Evolutionary conservation across 2,888 invertebrate species (phyloP), one percentile per base, ranked within the genome.

Genomic region (Furcula furcula): DNA sequence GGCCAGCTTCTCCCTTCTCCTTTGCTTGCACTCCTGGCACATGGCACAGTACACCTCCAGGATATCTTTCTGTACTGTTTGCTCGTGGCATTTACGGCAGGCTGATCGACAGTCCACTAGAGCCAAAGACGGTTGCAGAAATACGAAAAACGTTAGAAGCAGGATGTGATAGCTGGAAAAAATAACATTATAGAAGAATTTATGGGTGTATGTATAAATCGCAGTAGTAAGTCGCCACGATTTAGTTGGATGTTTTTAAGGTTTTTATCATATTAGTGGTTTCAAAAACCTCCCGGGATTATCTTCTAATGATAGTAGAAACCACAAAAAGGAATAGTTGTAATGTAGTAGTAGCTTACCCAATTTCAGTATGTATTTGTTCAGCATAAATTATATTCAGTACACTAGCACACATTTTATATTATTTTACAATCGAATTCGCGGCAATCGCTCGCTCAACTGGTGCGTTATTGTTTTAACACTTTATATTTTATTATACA

Each of bases 1-100:
- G n/a, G n/a, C 11, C 29, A 52, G 29, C 20, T 56, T 52, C 38
- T 74, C 72, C 13, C 64, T 49, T 4, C 71, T 47, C 19, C 70
- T 50, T 31, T 59, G 62, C 39, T 70, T 70, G 46, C 84, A 85
- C 47, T 85, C 84, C 7, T 65, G 47, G 48, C 85, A 85, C 85
- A 85, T 83, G 12, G 77, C 65, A 48, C 85, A 85, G 66, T 82
- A 75, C 13, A 84, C 74, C 34, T 81, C 75, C 28, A 79, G 33
- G n/a, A 78, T 32, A 0, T 58, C 50, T 0, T 57, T 40, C 7
- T 55, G 55, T 7, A 62, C 66, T 3, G 30, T 25, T 11, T 59
- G 46, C 19, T 58, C 55, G 19, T 49, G 50, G 47, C 84, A 84
- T n/a, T 55, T 57, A 9, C 47, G 54, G 55, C 84, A 84, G 0